phyloP scores from a whole-genome alignment of 2,888 invertebrate genomes.

The Cryptocephalus moraei region DNA sequence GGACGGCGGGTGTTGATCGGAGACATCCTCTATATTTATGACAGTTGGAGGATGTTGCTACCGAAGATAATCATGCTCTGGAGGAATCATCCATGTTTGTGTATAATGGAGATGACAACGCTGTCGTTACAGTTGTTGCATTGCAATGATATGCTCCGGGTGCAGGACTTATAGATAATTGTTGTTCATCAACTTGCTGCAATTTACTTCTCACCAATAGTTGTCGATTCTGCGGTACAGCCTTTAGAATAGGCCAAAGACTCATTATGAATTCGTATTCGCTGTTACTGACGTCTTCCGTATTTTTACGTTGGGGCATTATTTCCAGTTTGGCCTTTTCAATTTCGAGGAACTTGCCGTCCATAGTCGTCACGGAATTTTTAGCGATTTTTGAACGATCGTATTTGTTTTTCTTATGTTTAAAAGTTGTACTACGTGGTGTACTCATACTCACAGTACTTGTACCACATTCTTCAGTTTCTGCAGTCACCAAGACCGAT shows the following conservation, averaged over 20 bases:
- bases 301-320: conserved; percentile 1
- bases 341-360: conserved; percentile 7
- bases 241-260: conserved; percentile 7
- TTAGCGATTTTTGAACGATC: not conserved
- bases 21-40: too few relatives aligned
- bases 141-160: not conserved
- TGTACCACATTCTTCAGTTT: too few relatives aligned
- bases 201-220: conserved; percentile 8
- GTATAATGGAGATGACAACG: not conserved
- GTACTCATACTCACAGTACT: conserved; percentile 1
- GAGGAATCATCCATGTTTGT: conserved; percentile 1
- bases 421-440: conserved; percentile 1
- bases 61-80: not conserved
- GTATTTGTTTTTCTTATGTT: not conserved
- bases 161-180: not conserved
- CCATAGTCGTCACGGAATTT: conserved; percentile 1
- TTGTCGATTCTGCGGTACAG: conserved; percentile 3
- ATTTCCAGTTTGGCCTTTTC: conserved; percentile 5
- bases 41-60: not conserved
- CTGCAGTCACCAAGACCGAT: too few relatives aligned
- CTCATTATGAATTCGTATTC: too few relatives aligned
- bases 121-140: not conserved
- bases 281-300: conserved; percentile 2
- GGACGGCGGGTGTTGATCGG: not conserved
- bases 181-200: conserved; percentile 10